Conservation (phyloP, 2,113 vertebrate species). For the Mola mola region DNA sequence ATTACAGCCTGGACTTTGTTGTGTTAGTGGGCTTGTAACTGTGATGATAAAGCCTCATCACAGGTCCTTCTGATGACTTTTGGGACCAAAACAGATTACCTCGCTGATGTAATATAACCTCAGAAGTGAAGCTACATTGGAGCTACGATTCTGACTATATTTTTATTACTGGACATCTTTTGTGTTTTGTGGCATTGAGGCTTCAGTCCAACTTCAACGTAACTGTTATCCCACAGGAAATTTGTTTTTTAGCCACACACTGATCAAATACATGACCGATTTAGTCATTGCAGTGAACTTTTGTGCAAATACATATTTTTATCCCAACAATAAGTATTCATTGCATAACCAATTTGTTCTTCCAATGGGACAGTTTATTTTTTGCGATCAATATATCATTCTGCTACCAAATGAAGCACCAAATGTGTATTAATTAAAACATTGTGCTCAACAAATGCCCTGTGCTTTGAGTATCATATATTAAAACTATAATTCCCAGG, state of each 20-base stretch:
- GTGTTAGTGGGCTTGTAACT: slow-evolving; percentile 28
- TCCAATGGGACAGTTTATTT: too few species aligned
- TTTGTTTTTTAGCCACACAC: neutral
- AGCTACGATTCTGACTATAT: neutral
- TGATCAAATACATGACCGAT: too few species aligned
- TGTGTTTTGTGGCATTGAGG: neutral
- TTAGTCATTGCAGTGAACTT: too few species aligned
- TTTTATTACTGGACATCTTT: slow-evolving; percentile 9
- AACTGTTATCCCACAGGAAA: neutral
- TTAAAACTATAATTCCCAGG: too few species aligned
- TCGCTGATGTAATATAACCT: neutral
- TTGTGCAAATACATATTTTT: too few species aligned
- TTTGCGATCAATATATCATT: too few species aligned
- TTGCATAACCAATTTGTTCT: too few species aligned
- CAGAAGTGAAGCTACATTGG: neutral
- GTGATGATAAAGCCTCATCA: slow-evolving; percentile 5
- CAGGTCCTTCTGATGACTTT: slow-evolving; percentile 26
- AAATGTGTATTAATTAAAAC: too few species aligned
- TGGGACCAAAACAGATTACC: slow-evolving; percentile 10
- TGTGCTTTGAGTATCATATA: too few species aligned
- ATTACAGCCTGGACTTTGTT: slow-evolving; percentile 41
- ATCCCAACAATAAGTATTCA: too few species aligned
- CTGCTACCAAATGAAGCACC: too few species aligned
- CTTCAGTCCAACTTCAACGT: neutral
- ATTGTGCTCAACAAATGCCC: too few species aligned